phyloP scores from a whole-genome alignment of 1,140 invertebrate genomes.

The Sinella curviseta region DNA sequence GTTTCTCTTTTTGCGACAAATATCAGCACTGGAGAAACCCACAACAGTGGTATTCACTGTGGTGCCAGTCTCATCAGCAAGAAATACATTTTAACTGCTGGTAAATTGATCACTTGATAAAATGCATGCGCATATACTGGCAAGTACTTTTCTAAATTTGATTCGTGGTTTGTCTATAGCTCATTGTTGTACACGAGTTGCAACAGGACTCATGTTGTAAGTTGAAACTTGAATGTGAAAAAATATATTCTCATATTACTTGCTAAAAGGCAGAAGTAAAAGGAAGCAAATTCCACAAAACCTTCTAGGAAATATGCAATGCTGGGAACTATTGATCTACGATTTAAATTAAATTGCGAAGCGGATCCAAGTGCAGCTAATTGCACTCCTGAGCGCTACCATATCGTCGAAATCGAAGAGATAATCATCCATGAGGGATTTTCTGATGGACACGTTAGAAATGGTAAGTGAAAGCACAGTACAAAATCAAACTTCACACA shows the following conservation, averaged over 20 bases:
- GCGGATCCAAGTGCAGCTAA: not conserved
- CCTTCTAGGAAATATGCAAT: not conserved
- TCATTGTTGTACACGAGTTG: conserved; percentile 29
- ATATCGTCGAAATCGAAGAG: conserved; percentile 1
- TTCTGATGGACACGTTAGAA: conserved; percentile 1
- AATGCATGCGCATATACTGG: not conserved
- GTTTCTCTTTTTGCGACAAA: not conserved
- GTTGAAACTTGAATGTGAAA: not conserved
- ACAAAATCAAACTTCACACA: no score
- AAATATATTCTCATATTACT: not conserved
- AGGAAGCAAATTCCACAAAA: not conserved
- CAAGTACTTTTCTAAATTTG: not conserved
- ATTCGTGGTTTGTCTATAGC: conserved; percentile 21
- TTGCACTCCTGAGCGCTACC: not conserved
- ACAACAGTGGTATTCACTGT: not conserved
- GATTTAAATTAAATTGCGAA: not conserved
- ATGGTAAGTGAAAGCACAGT: not conserved
- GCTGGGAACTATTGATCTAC: not conserved
- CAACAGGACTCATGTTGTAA: conserved; percentile 7
- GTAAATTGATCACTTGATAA: not conserved
- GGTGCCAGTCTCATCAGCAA: conserved; percentile 2
- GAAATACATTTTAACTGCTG: not conserved
- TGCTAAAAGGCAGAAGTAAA: no score
- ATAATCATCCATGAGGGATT: not conserved
- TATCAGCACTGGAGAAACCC: not conserved